Evolutionary conservation across 2,113 vertebrate species (phyloP), one percentile per base, ranked within the genome.

Genomic region (Rhipidura dahli): DNA sequence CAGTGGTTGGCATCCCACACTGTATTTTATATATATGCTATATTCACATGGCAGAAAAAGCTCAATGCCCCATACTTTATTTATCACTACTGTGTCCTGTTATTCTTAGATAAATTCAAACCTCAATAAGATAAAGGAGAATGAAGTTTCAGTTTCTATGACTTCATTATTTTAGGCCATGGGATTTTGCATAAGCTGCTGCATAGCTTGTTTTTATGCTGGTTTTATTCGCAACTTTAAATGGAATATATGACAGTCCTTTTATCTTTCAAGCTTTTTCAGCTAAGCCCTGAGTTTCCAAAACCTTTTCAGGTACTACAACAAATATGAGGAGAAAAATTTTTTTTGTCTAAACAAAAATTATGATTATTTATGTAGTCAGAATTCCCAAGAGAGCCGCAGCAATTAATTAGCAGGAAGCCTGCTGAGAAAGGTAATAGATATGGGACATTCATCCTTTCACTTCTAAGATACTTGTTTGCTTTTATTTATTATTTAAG

Each of bases 381-480:
- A 83, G 69, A 71, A 45, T 35, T 92, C 82, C 66, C 75, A 80
- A 72, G 57, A 87, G 24, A 18, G 10, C 30, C 89, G 76, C 45
- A 44, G 21, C 49, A 93, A 84, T 92, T 91, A 95, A 94, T 89
- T 90, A 81, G 69, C 53, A 85, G 54, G 44, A 65, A 91, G 60
- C 30, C 71, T 10, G 35, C 49, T 61, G 54, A 81, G 93, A 73
- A 53, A 49, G 35, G 44, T 68, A 63, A 70, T 21, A 87, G 33
- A 44, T 83, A 33, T 4, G 19, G n/a, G 50, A 69, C 35, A 76
- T 28, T 6, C 12, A 22, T 89, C 6, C 8, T 68, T 63, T 30
- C 26, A 11, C 9, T 86, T 70, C 65, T 53, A 45, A 35, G 33
- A 22, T 7, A 79, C 13, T 23, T 30, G 18, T 15, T 84, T 19